Evolutionary conservation across 2,113 vertebrate species (phyloP), one percentile per base, ranked within the genome.

Genomic region (Lycaon pictus): DNA sequence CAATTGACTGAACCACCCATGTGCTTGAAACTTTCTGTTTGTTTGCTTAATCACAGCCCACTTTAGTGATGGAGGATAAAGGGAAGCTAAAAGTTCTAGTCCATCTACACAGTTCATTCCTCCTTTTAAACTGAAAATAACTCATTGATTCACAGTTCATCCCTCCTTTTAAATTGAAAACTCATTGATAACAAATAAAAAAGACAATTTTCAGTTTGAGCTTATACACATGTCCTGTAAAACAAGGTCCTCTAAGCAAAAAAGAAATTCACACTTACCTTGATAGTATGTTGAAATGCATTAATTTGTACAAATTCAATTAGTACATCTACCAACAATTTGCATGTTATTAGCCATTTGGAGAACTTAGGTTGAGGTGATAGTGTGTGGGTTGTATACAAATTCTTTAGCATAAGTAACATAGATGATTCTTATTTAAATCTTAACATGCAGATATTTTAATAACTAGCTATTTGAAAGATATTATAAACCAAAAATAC

Each of bases 401-500:
- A 90, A 55, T 62, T 86, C 22, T 62, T 83, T 77, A 71, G 23
- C 12, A 60, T 48, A 29, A 63, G 20, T 60, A 67, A 82, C 9
- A 35, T 25, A 5, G 23, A 71, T 71, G 23, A 93, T 88, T 90
- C 7, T 25, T 72, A 72, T 22, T 94, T 83, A 82, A 89, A 29
- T 9, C 1, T 80, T 16, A 96, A 76, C 65, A 65, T 72, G 7
- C 0, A 16, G 8, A 25, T 84, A 74, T 56, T n/a, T 88, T 88
- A 77, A 69, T 76, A 80, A 74, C 17, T 76, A 86, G 11, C 67
- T 72, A 19, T 51, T 80, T 96, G 17, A 72, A 96, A 93, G 56
- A 32, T 32, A 32, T 20, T 76, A 9, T 29, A 60, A 83, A 32
- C 32, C 22, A 43, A 89, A 32, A 77, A 32, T 37, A 53, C 11